These are phyloP conservation scores for Hucho hucho DNA, from an alignment of 2,113 vertebrate genomes.

Conservation along the genomic window DNA sequence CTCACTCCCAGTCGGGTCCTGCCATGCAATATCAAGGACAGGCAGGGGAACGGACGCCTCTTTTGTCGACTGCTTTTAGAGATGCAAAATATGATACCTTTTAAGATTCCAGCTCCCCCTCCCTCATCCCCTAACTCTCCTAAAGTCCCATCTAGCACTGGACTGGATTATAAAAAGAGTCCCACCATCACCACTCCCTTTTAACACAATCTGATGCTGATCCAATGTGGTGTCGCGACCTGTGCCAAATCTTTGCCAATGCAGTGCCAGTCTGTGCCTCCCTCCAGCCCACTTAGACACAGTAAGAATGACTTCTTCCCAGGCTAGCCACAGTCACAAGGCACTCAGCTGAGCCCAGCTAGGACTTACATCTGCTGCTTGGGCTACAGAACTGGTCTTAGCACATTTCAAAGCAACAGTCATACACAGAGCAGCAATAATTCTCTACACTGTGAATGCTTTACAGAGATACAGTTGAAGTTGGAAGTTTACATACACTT, in stretches of 20 bases:
- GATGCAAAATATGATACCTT: constrained; percentile 67
- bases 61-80: constrained; percentile 69
- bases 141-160: constrained; percentile 3
- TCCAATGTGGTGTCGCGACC: constrained; percentile 8
- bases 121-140: constrained; percentile 8
- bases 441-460: too few relatives aligned
- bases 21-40: constrained; percentile 59
- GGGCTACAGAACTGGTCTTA: too few relatives aligned
- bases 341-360: constrained; percentile 62
- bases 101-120: constrained; percentile 27
- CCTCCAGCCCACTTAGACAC: not conserved
- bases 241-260: constrained; percentile 33
- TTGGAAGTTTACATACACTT: too few relatives aligned
- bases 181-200: constrained; percentile 15
- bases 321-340: constrained; percentile 58
- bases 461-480: too few relatives aligned
- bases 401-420: too few relatives aligned
- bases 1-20: constrained; percentile 52
- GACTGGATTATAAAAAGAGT: constrained; percentile 33
- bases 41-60: constrained; percentile 55
- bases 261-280: constrained; percentile 45
- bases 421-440: too few relatives aligned
- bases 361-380: constrained; percentile 11
- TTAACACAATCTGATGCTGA: constrained; percentile 39
- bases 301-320: constrained; percentile 25